Percentiles rank a stretch among this genome's conserved stretches.
Evolutionary conservation across 1,140 invertebrate species (phyloP).

Genomic region (Drosophila ficusphila): DNA sequence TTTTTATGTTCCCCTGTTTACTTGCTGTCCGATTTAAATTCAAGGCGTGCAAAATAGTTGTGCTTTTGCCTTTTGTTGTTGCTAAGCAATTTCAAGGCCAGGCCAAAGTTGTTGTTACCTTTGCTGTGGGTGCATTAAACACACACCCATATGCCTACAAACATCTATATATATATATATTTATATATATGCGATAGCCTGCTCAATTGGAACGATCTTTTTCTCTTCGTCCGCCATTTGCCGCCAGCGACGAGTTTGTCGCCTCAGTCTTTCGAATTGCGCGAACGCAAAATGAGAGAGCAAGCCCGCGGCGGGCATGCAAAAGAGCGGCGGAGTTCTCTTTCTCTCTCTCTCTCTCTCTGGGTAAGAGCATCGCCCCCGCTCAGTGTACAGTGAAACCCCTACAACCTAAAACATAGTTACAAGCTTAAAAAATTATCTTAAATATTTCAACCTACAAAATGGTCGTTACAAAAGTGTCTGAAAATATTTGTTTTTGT

Average conservation of each 20-base stretch:
- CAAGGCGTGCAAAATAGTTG: constrained; percentile 33
- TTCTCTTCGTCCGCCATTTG: constrained; percentile 34
- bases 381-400: constrained; percentile 10
- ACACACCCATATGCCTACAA: background rate
- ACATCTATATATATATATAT: background rate
- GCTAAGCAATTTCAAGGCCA: constrained; percentile 49
- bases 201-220: constrained; percentile 51
- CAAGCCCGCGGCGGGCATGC: constrained; percentile 3
- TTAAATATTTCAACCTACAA: background rate
- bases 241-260: constrained; percentile 61
- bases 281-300: constrained; percentile 9
- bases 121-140: constrained; percentile 45
- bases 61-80: constrained; percentile 14
- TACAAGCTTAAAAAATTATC: no score
- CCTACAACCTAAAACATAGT: background rate
- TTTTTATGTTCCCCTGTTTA: background rate
- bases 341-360: background rate
- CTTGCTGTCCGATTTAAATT: constrained; percentile 5
- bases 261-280: constrained; percentile 68
- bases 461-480: no score
- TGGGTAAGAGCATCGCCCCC: constrained; percentile 39
- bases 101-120: constrained; percentile 19
- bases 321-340: background rate
- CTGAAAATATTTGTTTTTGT: no score
- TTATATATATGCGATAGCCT: background rate